Conservation (phyloP, 2,797 vertebrate genomes). For the Pteronotus mesoamericanus region DNA sequence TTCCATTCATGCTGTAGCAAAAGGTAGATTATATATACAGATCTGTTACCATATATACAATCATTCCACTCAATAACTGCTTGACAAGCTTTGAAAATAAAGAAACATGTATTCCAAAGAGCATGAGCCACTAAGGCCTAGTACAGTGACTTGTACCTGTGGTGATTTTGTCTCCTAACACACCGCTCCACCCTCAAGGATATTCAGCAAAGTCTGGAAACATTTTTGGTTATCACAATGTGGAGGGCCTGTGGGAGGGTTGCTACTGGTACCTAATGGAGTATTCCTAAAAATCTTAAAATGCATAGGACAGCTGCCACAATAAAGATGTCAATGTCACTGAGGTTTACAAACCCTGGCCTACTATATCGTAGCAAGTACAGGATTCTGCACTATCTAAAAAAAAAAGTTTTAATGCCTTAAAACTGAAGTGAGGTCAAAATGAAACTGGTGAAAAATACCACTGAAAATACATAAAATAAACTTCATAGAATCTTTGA, state of each 20-base stretch:
- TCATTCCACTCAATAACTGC: background rate
- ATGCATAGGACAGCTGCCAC: background rate
- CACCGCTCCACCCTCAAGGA: background rate
- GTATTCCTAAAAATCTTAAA: background rate
- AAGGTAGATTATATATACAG: background rate
- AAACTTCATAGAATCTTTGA: background rate
- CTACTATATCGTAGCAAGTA: background rate
- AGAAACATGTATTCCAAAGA: background rate
- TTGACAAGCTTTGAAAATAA: conserved; percentile 3
- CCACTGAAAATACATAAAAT: background rate
- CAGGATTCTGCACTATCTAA: background rate
- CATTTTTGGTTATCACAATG: background rate
- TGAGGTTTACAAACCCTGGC: background rate
- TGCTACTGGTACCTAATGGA: background rate
- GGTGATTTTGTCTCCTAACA: background rate
- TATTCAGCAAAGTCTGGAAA: background rate
- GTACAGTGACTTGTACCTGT: background rate
- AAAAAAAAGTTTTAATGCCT: background rate
- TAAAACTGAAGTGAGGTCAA: background rate
- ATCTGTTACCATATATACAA: background rate
- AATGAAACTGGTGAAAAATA: background rate
- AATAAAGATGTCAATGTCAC: background rate
- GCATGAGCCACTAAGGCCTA: background rate
- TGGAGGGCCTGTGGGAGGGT: background rate
- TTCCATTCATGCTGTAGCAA: background rate